Base-by-base conservation (phyloP, 2,797 vertebrate species). In the Epinephelus awoara region DNA sequence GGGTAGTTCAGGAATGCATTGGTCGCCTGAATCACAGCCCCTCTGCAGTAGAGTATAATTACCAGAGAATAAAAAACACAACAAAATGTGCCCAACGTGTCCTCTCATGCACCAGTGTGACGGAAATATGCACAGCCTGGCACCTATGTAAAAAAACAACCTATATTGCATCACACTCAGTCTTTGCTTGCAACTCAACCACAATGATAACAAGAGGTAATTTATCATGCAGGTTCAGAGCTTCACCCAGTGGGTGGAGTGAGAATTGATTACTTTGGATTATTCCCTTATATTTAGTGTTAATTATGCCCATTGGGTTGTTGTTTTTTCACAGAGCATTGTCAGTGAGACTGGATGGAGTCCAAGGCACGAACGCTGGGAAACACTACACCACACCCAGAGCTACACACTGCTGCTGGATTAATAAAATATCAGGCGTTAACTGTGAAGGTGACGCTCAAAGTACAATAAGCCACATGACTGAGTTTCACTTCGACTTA, bases 321-420 rank as follows among this genome's bases (percentile, higher is more conserved):
- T 54, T 79, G 15, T 27, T 62, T 77, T 73, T 67, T 17, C 17
- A 64, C 40, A 65, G 13, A 46, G 25, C 9, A 6, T 51, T 82
- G 58, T 68, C 56, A 47, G 66, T 75, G 46, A 82, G 58, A n/a
- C 25, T 70, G 69, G 68, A 67, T 42, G 8, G 21, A 38, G 50
- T 79, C 59, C 42, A 69, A 56, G 23, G 44, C 40, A 57, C 40
- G 27, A 75, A 79, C 1, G 23, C 66, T 47, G 23, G 25, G 18
- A 78, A 62, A 87, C 40, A 69, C 62, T 50, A 25, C 25, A 8
- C 75, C 84, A 75, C 74, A 62, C 73, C 69, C 86, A 49, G 40
- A 65, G 2, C 25, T 14, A 15, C 13, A 34, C 34, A 25, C 51
- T 5, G n/a, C 46, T 18, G 54, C 14, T 2, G 13, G 25, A 67